These are phyloP conservation scores for Hemicentrotus pulcherrimus DNA, from an alignment of 35 echinoderm and acorn worm species.

Conservation along the genomic window DNA sequence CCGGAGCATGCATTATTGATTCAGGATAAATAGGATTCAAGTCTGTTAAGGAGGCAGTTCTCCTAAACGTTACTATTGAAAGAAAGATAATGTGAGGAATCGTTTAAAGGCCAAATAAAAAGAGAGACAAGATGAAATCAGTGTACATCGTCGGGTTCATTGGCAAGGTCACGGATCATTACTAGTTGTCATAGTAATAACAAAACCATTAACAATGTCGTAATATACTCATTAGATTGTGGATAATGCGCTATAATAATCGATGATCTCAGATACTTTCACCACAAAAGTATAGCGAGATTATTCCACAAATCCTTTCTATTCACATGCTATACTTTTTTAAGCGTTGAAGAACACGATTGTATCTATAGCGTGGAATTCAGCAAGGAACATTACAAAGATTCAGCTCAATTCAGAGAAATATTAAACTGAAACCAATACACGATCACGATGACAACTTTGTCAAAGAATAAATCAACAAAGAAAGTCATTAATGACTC, in stretches of 20 bases:
- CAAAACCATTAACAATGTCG: neutral
- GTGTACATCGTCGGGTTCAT: neutral
- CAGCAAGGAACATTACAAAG: neutral
- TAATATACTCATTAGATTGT: neutral
- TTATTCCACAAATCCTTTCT: too few species aligned
- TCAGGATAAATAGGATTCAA: slow-evolving; percentile 40
- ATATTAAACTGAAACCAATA: too few species aligned
- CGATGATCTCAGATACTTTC: neutral
- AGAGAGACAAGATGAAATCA: neutral
- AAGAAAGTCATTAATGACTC: too few species aligned
- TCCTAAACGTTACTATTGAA: neutral
- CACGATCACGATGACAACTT: too few species aligned
- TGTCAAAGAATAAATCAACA: too few species aligned
- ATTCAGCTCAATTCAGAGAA: neutral
- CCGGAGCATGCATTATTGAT: slow-evolving; percentile 33
- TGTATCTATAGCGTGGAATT: neutral
- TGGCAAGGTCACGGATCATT: neutral
- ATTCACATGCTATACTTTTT: neutral
- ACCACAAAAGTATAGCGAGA: neutral
- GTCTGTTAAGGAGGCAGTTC: neutral
- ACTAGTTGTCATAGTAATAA: neutral
- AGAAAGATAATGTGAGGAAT: neutral
- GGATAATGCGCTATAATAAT: neutral
- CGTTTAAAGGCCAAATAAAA: neutral
- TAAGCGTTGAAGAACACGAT: neutral